Evolutionary conservation across 2,888 invertebrate genomes (phyloP), one percentile per base, ranked within the genome.

Genomic region (Watsonalla binaria): DNA sequence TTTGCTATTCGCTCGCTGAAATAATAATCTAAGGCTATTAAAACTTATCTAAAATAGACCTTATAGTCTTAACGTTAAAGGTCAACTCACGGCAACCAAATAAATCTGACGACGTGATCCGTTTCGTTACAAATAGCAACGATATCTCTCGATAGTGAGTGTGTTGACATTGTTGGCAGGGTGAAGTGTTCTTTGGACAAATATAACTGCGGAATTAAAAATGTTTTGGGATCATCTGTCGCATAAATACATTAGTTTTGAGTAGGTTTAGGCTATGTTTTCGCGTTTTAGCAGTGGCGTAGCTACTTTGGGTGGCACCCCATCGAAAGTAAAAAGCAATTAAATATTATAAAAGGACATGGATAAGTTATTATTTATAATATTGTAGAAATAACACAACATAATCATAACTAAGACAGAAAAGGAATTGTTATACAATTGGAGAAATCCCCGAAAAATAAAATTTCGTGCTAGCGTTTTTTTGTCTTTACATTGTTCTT

Each of bases 81-180:
- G 11, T 11, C 11, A 39, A 81, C 87, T 86, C 72, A 91, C 91
- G 90, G 90, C 34, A 90, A 58, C 91, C 91, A 91, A 66, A 89
- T 90, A 63, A 88, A 90, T 54, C 89, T 72, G 56, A 88, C 76
- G 0, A 80, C 54, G 52, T 86, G 80, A 7, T 90, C 81, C 0
- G 90, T 90, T 45, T 89, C 80, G 60, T 91, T 91, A 57, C 78
- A 84, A 55, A 91, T 80, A 5, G 82, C 77, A 60, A 90, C 66
- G 42, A 90, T 74, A 45, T 90, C 89, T 60, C 90, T 80, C 6
- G 79, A 74, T 7, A 89, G 65, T 0, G 88, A 88, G 63, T 91
- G 88, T 0, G 90, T 90, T 0, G 86, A 77, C 79, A 90, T 82
- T n/a, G 76, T 68, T 13, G 78, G 80, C 55, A 89, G 62, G 0